Base-by-base conservation (phyloP, 2,797 vertebrate species). In the Lacerta bilineata region DNA sequence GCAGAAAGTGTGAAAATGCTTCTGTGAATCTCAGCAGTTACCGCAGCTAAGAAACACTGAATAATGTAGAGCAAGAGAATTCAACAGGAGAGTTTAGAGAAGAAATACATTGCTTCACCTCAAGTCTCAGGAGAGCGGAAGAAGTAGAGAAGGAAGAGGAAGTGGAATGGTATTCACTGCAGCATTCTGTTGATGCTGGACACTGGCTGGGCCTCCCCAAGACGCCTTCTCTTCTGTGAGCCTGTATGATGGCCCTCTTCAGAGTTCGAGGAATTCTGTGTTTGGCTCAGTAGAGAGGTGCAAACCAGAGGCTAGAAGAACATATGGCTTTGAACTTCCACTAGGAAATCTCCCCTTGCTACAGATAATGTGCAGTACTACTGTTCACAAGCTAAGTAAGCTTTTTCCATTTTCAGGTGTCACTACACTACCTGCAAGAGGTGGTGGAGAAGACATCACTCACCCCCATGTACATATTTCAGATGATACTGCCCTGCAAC, bases 201-300 rank as follows among this genome's bases (percentile, higher is more conserved):
- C 72, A 77, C 0, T 0, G n/a, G 13, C 2, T 23, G 66, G 86
- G 13, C 6, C 8, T 6, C 0, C 0, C 36, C 18, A 18, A 5
- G 2, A 78, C 10, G 36, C 18, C 33, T 83, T 13, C 11, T 71
- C 17, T 69, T 69, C 64, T 8, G 41, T 5, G 2, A 29, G 43
- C 46, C 7, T 39, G 23, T 50, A 25, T 25, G 33, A 13, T 2
- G 17, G 0, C 50, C 33, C 66, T 41, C 9, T 29, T 72, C 33
- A 87, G 46, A 11, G 3, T 11, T 36, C 25, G 33, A 55, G 50
- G 29, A 33, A 61, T 80, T 61, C 2, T 41, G 25, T 1, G 0
- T 20, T 23, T 75, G 50, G 50, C 36, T 39, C 33, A n/a, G 13
- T 39, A 39, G 33, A 68, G 17, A 29, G 33, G 29, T 74, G 6